Percentiles rank a stretch among this genome's conserved stretches.
phyloP scores from a whole-genome alignment of 30 jellyfish, hydroid and myxozoan species.

The Rhopilema esculentum region DNA sequence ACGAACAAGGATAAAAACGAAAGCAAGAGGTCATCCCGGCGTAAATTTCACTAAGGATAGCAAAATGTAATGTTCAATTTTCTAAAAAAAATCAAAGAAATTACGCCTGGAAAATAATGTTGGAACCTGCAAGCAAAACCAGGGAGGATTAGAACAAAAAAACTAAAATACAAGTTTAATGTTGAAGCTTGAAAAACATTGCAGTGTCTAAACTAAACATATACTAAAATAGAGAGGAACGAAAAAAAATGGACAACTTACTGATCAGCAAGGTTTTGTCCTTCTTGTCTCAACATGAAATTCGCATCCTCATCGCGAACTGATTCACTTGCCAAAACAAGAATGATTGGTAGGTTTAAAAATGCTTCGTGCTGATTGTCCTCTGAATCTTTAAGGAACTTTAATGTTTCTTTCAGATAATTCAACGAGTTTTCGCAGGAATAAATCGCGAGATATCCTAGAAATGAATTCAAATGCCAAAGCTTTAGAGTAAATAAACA shows the following conservation, averaged over 20 bases:
- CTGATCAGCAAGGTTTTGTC: conserved; percentile 90
- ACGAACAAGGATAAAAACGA: too few relatives aligned
- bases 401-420: conserved; percentile 65
- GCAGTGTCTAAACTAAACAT: background rate
- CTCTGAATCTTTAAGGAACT: conserved; percentile 60
- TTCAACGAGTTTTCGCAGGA: conserved; percentile 83
- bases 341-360: conserved; percentile 74
- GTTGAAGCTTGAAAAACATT: background rate
- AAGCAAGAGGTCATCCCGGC: background rate
- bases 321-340: conserved; percentile 86
- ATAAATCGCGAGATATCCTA: conserved; percentile 94
- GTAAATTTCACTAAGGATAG: background rate
- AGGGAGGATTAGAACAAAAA: too few relatives aligned
- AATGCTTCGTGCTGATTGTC: conserved; percentile 56
- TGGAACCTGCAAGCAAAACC: too few relatives aligned
- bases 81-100: too few relatives aligned
- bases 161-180: too few relatives aligned
- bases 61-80: too few relatives aligned
- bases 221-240: background rate
- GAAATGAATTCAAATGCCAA: background rate
- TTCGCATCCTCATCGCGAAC: conserved; percentile 83
- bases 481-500: background rate
- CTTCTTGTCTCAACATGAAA: conserved; percentile 63
- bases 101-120: too few relatives aligned
- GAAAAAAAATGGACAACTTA: conserved; percentile 31